Evolutionary conservation across 2,797 vertebrate species (phyloP).

Genomic region (Vespertilio murinus): DNA sequence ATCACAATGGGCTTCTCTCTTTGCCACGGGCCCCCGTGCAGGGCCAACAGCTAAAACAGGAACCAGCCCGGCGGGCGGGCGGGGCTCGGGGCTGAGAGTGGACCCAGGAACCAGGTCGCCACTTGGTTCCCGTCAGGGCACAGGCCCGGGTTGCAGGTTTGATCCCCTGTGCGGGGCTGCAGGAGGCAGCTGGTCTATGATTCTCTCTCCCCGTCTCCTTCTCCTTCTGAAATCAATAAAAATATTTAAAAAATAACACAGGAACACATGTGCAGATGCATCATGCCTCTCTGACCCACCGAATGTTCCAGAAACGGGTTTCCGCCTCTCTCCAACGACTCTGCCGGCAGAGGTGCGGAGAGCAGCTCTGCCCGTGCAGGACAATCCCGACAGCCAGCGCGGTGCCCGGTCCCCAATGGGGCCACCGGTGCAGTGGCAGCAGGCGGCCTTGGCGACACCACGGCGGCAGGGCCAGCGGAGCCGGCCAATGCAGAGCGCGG

Average conservation of each 20-base stretch:
- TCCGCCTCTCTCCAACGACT: neutral
- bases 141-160: too few relatives aligned
- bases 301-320: constrained; percentile 61
- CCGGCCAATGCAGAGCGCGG: constrained; percentile 78
- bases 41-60: constrained; percentile 42
- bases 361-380: neutral
- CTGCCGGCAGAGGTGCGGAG: neutral
- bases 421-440: constrained; percentile 55
- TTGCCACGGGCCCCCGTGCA: neutral
- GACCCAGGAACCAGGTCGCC: too few relatives aligned
- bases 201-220: too few relatives aligned
- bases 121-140: too few relatives aligned
- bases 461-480: constrained; percentile 73
- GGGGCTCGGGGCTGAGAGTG: too few relatives aligned
- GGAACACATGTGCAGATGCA: neutral
- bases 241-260: neutral
- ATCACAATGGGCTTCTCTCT: constrained; percentile 46
- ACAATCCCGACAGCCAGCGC: neutral
- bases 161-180: too few relatives aligned
- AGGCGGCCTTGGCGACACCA: constrained; percentile 55
- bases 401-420: neutral
- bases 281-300: neutral
- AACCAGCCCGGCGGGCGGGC: neutral
- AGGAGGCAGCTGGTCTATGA: too few relatives aligned
- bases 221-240: too few relatives aligned